phyloP scores from a whole-genome alignment of 2,797 vertebrate genomes.

The Chromobotia macracanthus region DNA sequence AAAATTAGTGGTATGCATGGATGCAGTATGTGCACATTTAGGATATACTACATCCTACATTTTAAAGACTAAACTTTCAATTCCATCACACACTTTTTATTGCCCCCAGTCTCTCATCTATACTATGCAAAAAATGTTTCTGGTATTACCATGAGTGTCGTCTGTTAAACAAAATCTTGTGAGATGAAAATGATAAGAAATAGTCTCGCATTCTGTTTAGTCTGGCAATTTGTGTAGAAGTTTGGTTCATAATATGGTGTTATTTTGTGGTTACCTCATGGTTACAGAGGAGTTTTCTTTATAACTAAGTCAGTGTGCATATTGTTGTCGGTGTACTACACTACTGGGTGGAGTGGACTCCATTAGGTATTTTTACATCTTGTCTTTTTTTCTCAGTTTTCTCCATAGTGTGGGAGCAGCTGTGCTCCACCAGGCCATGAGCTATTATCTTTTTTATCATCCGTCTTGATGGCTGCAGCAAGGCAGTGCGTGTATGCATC shows the following conservation, averaged over 20 bases:
- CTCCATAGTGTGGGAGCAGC: constrained; percentile 59
- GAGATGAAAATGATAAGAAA: constrained; percentile 25
- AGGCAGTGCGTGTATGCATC: constrained; percentile 21
- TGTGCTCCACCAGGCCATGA: constrained; percentile 58
- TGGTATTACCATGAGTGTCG: neutral
- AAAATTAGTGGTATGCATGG: too few species aligned
- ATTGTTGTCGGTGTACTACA: constrained; percentile 23
- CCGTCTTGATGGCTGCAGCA: constrained; percentile 58
- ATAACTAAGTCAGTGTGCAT: constrained; percentile 16
- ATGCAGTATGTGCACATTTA: too few species aligned
- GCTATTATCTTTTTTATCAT: constrained; percentile 66
- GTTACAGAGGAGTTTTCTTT: constrained; percentile 17
- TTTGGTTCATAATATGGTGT: neutral
- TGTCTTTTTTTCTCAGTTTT: constrained; percentile 26
- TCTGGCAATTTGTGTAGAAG: neutral
- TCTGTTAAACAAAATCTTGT: constrained; percentile 24
- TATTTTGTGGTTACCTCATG: constrained; percentile 7
- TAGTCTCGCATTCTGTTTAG: constrained; percentile 31
- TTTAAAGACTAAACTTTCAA: too few species aligned
- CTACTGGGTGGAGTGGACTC: constrained; percentile 24
- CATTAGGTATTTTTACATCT: constrained; percentile 20
- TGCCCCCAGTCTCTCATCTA: neutral
- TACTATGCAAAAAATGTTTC: constrained; percentile 16
- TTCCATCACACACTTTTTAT: neutral
- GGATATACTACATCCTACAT: too few species aligned